Base-by-base conservation (phyloP, 2,113 vertebrate species). In the Chrysochloris asiatica region DNA sequence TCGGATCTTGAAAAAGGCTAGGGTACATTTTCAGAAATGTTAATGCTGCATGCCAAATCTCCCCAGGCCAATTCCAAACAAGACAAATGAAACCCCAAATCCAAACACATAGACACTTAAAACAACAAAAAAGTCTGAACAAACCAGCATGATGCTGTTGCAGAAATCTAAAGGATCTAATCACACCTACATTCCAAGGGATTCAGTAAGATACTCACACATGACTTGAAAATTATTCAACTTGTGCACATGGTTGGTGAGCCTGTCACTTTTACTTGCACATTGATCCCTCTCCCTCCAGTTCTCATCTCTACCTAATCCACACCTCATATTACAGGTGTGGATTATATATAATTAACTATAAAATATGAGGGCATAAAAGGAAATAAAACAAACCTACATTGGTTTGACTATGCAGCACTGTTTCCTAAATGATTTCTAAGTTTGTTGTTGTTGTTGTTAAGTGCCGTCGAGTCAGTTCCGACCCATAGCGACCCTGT, bases 291-390 rank as follows among this genome's bases (percentile, higher is more conserved):
- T 79, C 14, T 45, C 36, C 24, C 50, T 92, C 71, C 41, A 71
- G 38, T 65, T 9, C 16, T 84, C 59, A 72, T 87, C 52, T 95
- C 36, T 93, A 28, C 38, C 76, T 92, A 88, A 61, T 86, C 36
- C 6, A 16, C 9, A 65, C 30, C 28, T 81, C 59, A 43, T 78
- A 33, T 80, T 89, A 73, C 2, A 89, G 65, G 50, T 26, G 50
- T n/a, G n/a, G n/a, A n/a, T n/a, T n/a, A n/a, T n/a, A 52, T 65
- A 61, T 56, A 86, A 73, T 88, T 89, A 93, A 82, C 26, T 30
- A 2, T 73, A 54, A 80, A 79, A 67, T 61, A 8, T 77, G 61
- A 75, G 52, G 28, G 82, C 50, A 11, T 22, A 61, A 83, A 86
- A 87, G 33, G 50, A 24, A 80, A 73, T 61, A 54, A 75, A 65